Conservation (phyloP, 2,797 vertebrate genomes). For the Heteromormyrus szaboi region DNA sequence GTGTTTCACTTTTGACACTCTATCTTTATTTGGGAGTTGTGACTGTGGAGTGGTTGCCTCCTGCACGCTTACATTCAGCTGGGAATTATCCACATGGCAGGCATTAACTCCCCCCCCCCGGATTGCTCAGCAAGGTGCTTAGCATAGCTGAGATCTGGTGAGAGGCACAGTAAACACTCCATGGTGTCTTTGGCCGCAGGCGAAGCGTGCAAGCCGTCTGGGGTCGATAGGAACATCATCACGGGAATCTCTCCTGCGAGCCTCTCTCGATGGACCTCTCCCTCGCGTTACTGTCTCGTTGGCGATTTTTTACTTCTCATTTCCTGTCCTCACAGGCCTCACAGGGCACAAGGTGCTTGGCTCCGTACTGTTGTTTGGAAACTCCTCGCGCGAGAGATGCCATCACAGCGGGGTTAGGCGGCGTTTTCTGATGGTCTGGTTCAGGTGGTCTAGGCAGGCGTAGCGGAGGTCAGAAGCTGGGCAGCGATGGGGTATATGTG, state of each 20-base stretch:
- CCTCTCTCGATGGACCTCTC: background rate
- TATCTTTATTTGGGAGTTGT: conserved; percentile 32
- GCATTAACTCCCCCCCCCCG: conserved; percentile 24
- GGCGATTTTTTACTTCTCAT: background rate
- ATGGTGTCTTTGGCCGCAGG: background rate
- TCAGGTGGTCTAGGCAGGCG: background rate
- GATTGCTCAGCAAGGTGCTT: background rate
- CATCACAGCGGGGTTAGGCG: background rate
- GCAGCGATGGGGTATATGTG: background rate
- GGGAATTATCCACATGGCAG: conserved; percentile 56
- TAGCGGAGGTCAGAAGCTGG: background rate
- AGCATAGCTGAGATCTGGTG: conserved; percentile 8
- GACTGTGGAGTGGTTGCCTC: conserved; percentile 25
- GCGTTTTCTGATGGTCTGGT: background rate
- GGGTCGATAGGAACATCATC: background rate
- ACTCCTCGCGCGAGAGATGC: background rate
- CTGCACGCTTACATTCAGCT: conserved; percentile 26
- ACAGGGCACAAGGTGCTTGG: background rate
- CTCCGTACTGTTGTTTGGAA: background rate
- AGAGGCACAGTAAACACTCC: background rate
- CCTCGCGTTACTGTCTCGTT: background rate
- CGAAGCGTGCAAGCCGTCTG: background rate
- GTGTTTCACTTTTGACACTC: conserved; percentile 17
- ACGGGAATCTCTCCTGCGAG: background rate
- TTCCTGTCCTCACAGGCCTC: background rate